A percentile compares a stretch with the other conserved stretches of the same genome.
Evolutionary conservation across 2,888 invertebrate genomes (phyloP).

Genomic region (Megalurothrips usitatus): DNA sequence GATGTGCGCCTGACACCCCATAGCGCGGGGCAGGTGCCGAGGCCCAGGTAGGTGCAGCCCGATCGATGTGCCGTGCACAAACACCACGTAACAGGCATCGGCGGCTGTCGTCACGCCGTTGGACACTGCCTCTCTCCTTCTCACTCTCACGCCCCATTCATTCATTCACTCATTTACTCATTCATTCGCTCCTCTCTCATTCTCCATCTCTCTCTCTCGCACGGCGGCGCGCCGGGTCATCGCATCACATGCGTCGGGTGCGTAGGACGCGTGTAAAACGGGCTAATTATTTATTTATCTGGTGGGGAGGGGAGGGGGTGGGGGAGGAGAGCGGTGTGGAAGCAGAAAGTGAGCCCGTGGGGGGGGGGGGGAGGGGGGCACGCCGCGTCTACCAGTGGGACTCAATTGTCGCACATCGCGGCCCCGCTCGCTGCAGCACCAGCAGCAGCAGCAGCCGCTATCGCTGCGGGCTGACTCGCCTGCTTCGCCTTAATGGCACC

Average conservation of each 20-base stretch:
- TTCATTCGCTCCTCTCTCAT: no score
- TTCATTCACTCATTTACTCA: no score
- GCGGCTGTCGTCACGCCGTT: no score
- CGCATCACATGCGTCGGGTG: neutral
- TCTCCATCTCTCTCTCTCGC: neutral
- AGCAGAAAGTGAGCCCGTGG: no score
- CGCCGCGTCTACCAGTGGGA: neutral
- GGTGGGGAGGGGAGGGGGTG: neutral
- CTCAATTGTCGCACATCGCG: conserved; percentile 5
- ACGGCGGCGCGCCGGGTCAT: neutral
- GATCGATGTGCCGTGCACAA: no score
- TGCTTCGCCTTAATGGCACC: neutral
- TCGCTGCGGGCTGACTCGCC: neutral
- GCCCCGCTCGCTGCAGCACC: neutral
- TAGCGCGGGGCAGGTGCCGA: no score
- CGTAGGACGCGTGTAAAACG: conserved; percentile 8
- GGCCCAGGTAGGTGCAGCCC: no score
- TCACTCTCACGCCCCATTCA: no score
- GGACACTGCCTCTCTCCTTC: no score
- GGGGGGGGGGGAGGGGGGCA: neutral
- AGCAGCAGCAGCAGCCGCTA: no score
- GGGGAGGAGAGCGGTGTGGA: neutral
- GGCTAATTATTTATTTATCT: conserved; percentile 13
- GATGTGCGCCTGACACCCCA: neutral
- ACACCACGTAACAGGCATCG: no score